phyloP scores from a whole-genome alignment of 53 echinoderm and acorn worm species.

The Paracentrotus lividus region DNA sequence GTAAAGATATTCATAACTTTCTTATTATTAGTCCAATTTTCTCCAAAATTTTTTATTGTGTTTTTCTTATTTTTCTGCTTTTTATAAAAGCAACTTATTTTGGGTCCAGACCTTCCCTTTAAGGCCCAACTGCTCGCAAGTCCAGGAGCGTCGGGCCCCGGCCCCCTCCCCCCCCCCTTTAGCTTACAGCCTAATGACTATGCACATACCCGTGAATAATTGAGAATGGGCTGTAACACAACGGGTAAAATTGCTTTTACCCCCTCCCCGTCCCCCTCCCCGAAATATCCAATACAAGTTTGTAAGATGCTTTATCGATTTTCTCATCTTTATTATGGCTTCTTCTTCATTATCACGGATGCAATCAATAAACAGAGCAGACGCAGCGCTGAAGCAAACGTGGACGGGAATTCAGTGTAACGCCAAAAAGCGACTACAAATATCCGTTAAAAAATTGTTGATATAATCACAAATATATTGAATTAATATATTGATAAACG shows the following conservation, averaged over 20 bases:
- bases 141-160: too few species aligned
- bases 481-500: neutral
- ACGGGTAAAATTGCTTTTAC: neutral
- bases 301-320: slow-evolving; percentile 40
- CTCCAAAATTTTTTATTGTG: too few species aligned
- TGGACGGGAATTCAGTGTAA: neutral
- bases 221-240: neutral
- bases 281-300: neutral
- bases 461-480: neutral
- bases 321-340: neutral
- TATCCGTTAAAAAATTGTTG: neutral
- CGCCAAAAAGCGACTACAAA: neutral
- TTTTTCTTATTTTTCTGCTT: too few species aligned
- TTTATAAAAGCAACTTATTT: too few species aligned
- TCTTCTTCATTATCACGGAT: neutral
- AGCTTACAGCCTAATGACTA: neutral
- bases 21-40: too few species aligned
- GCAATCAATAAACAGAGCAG: neutral
- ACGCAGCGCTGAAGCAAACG: neutral
- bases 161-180: neutral
- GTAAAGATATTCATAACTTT: too few species aligned
- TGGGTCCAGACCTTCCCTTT: too few species aligned
- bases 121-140: neutral
- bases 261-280: too few species aligned
- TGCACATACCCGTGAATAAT: neutral